A percentile compares a stretch with the other conserved stretches of the same genome.
Conservation (phyloP, 2,797 vertebrate genomes). For the Pitangus sulphuratus region DNA sequence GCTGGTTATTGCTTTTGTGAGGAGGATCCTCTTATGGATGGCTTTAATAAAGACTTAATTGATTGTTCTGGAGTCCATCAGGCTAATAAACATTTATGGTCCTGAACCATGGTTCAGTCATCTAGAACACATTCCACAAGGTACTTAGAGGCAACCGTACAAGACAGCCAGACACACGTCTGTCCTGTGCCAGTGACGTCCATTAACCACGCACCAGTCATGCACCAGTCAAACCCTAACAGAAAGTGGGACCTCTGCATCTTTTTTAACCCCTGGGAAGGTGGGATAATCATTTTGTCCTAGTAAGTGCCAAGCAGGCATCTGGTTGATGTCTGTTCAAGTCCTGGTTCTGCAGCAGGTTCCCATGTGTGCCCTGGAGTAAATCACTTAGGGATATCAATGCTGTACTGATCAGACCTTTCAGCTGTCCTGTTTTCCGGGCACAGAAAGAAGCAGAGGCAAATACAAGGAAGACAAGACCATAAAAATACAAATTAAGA, state of each 20-base stretch:
- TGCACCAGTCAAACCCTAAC: neutral
- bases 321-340: neutral
- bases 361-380: neutral
- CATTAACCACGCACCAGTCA: slow-evolving; percentile 2
- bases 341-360: neutral
- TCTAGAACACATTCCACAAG: slow-evolving; percentile 30
- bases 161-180: neutral
- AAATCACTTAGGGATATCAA: neutral
- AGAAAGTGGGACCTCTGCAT: neutral
- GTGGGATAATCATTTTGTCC: neutral
- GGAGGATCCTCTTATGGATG: neutral
- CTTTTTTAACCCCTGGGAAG: neutral
- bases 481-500: slow-evolving; percentile 78
- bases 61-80: slow-evolving; percentile 32
- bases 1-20: neutral
- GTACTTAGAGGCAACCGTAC: neutral
- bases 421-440: slow-evolving; percentile 3
- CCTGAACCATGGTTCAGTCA: neutral
- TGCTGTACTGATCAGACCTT: neutral
- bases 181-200: slow-evolving; percentile 4
- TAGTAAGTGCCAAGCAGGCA: rapidly evolving
- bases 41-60: slow-evolving; percentile 44
- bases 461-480: slow-evolving; percentile 68
- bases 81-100: slow-evolving; percentile 27
- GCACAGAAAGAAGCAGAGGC: slow-evolving; percentile 58